Conservation (phyloP, 2,113 vertebrate genomes). For the Noctilio leporinus region DNA sequence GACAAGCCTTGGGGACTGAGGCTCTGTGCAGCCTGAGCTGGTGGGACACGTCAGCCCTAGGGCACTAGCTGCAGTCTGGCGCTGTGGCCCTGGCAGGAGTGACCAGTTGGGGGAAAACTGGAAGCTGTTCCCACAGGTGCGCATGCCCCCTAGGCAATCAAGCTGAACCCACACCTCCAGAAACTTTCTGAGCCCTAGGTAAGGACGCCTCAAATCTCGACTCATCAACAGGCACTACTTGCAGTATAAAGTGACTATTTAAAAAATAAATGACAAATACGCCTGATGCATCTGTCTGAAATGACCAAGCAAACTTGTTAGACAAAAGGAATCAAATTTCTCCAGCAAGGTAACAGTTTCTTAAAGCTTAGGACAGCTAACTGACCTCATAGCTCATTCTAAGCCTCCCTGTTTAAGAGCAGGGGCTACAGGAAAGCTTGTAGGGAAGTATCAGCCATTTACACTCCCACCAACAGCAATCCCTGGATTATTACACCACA, state of each 20-base stretch:
- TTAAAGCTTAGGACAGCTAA: not conserved
- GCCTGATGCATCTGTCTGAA: not conserved
- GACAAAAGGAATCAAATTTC: not conserved
- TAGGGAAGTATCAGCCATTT: constrained; percentile 21
- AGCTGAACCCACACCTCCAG: not conserved
- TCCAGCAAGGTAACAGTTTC: not conserved
- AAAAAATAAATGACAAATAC: not conserved
- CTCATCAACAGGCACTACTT: not conserved
- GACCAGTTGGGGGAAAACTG: not conserved
- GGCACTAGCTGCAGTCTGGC: fast-evolving
- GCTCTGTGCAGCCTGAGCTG: not conserved
- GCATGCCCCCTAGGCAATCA: not conserved
- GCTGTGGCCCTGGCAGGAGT: fast-evolving
- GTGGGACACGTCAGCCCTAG: fast-evolving
- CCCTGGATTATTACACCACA: not conserved
- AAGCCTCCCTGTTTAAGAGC: not conserved
- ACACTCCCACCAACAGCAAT: constrained; percentile 18
- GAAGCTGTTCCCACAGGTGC: not conserved
- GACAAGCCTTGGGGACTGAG: not conserved
- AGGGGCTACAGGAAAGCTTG: not conserved
- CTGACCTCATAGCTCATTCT: constrained; percentile 27
- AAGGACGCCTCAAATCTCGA: not conserved
- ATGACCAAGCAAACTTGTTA: not conserved
- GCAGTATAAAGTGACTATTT: not conserved
- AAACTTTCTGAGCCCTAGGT: not conserved